A percentile compares a stretch with the other conserved stretches of the same genome.
These are phyloP conservation scores for human DNA, from an alignment of 2,113 vertebrate species.

Conservation along the genomic window GRCh38 chr20:9551501-9552000, in stretches of 20 bases:
- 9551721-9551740: not conserved
- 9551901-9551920: not conserved
- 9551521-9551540: not conserved
- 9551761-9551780: not conserved
- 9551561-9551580: not conserved
- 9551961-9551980: not conserved
- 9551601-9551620: not conserved
- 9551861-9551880: not conserved
- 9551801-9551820: not conserved
- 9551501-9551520: not conserved
- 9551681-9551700: not conserved
- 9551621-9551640: not conserved
- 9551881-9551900: not conserved
- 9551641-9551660: not conserved
- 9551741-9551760: not conserved
- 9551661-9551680: not conserved
- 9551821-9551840: not conserved
- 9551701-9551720: not conserved
- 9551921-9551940: not conserved
- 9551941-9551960: not conserved
- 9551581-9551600: not conserved
- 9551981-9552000: not conserved
- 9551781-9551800: not conserved
- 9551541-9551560: not conserved
- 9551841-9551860: not conserved